Percentiles rank a stretch among this genome's conserved stretches.
phyloP scores from a whole-genome alignment of 2,113 vertebrate genomes.

The Potamarius usumacintae region DNA sequence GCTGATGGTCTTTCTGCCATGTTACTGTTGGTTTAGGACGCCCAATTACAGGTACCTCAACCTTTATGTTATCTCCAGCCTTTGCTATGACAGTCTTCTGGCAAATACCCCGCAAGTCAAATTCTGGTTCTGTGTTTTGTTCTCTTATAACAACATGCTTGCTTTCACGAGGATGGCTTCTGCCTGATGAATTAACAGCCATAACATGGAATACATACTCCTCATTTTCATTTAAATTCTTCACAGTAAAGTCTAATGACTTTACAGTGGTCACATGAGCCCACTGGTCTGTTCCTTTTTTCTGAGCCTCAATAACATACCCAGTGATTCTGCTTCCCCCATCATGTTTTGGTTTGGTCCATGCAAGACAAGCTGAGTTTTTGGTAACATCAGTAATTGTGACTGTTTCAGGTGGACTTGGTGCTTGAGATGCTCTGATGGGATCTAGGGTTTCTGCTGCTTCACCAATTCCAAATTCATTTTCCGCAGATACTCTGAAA shows the following conservation, averaged over 20 bases:
- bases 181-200: conserved; percentile 92
- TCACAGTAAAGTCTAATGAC: conserved; percentile 83
- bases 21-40: conserved; percentile 89
- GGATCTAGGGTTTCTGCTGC: conserved; percentile 89
- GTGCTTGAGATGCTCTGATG: conserved; percentile 89
- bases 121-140: conserved; percentile 86
- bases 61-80: conserved; percentile 94
- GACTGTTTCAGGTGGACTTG: conserved; percentile 87
- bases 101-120: conserved; percentile 90
- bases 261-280: conserved; percentile 88
- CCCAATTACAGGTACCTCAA: conserved; percentile 94
- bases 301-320: conserved; percentile 94
- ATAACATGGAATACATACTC: conserved; percentile 94
- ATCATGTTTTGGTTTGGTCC: conserved; percentile 95
- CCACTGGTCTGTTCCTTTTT: conserved; percentile 93
- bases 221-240: conserved; percentile 92
- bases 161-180: conserved; percentile 89
- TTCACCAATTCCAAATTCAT: conserved; percentile 95
- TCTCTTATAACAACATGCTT: conserved; percentile 87
- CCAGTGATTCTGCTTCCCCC: conserved; percentile 94
- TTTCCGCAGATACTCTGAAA: conserved; percentile 95
- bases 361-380: conserved; percentile 86
- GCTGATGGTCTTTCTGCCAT: conserved; percentile 90
- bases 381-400: conserved; percentile 91
- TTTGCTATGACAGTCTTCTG: conserved; percentile 92